Evolutionary conservation across 2,888 invertebrate species (phyloP).

Genomic region (Neoascia interrupta): DNA sequence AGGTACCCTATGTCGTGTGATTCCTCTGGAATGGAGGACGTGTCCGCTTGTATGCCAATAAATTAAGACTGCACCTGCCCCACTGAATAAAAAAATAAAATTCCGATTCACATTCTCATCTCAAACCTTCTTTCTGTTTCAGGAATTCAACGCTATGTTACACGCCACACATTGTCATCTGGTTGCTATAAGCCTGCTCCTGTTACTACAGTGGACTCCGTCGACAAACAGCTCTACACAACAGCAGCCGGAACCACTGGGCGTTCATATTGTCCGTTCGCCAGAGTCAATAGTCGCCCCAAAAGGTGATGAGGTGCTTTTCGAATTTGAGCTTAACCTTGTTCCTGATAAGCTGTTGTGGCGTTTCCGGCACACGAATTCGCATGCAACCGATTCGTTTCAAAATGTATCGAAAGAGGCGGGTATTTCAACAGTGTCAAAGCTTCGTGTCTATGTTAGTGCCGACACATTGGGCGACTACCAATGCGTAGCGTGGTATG

Average conservation of each 20-base stretch:
- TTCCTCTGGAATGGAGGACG: background rate
- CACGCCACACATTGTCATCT: constrained; percentile 33
- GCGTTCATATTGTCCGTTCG: constrained; percentile 86
- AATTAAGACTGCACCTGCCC: constrained; percentile 22
- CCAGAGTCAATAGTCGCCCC: constrained; percentile 91
- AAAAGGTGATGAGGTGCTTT: constrained; percentile 88
- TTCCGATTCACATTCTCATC: constrained; percentile 14
- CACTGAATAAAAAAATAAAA: constrained; percentile 32
- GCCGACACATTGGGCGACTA: constrained; percentile 83
- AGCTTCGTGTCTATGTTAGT: constrained; percentile 80
- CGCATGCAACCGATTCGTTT: constrained; percentile 70
- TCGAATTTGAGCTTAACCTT: constrained; percentile 90
- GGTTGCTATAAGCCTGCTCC: constrained; percentile 30
- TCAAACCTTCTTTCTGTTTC: constrained; percentile 8
- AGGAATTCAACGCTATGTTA: constrained; percentile 39
- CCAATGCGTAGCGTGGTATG: constrained; percentile 93
- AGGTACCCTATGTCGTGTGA: background rate
- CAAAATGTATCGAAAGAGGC: constrained; percentile 78
- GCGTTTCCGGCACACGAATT: constrained; percentile 84
- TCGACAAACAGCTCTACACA: constrained; percentile 42
- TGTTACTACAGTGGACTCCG: constrained; percentile 20
- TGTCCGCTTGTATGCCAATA: constrained; percentile 33
- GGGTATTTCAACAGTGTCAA: constrained; percentile 76
- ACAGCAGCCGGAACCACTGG: constrained; percentile 77
- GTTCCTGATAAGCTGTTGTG: constrained; percentile 88